Evolutionary conservation across 1,140 invertebrate genomes (phyloP), one percentile per base, ranked within the genome.

Genomic region (Rhizoglyphus robini): DNA sequence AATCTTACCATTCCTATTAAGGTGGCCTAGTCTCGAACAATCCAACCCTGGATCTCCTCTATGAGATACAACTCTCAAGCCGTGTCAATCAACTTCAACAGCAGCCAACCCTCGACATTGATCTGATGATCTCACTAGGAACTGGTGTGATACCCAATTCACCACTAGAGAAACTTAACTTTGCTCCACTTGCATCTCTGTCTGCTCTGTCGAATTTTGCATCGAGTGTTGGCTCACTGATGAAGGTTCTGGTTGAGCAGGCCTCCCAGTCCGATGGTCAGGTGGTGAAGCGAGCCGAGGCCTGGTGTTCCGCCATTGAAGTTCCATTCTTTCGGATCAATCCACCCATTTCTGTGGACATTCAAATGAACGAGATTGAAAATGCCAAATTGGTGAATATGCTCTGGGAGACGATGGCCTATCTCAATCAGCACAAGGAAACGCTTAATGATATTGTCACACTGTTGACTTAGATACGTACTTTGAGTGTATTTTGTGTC

Each of bases 21-120:
- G 94, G 94, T 23, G 95, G 95, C 18, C 76, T 99, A 3, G 93
- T 96, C 65, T 84, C 93, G 0, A 99, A 99, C 74, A 98, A 98
- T 75, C 95, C 95, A 0, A 96, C 94, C 0, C 74, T 97, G 48
- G 94, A 97, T 75, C 84, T 90, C 0, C 77, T 97, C 51, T 92
- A 92, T 0, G 95, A 98, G 77, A 86, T 98, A 34, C 83, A 46
- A 27, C 18, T 46, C 4, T 18, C 41, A 1, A 68, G 65, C 48
- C 41, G 38, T 15, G 54, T 54, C n/a, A n/a, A n/a, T n/a, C n/a
- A n/a, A 41, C n/a, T n/a, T 27, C 48, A 5, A 36, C 54, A n/a
- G 46, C 48, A 13, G 15, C n/a, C n/a, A n/a, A n/a, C n/a, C n/a
- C n/a, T 49, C 25, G 69, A 71, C 2, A 66, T 81, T 2, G 75